Percentiles rank a stretch among this genome's conserved stretches.
These are phyloP conservation scores for Mastomys coucha DNA, from an alignment of 2,113 vertebrate species.

Conservation along the genomic window DNA sequence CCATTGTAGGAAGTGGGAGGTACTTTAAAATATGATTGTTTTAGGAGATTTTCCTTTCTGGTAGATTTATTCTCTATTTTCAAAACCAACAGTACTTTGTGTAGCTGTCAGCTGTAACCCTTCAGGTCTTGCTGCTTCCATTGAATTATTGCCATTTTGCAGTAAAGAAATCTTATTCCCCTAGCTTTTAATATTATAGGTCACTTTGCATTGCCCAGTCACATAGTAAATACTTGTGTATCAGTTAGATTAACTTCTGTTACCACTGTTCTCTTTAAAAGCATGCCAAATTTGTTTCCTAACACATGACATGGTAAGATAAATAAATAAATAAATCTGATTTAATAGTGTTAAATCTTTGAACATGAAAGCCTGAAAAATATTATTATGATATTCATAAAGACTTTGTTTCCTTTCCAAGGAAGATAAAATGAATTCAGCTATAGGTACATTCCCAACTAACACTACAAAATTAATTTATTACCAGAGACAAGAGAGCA, in stretches of 20 bases:
- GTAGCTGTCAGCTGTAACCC: not conserved
- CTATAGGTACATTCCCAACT: conserved; percentile 82
- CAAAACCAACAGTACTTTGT: not conserved
- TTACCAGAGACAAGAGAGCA: conserved; percentile 88
- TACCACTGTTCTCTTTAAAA: conserved; percentile 44
- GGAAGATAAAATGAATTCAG: conserved; percentile 82
- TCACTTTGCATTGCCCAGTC: conserved; percentile 6
- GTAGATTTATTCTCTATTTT: conserved; percentile 20
- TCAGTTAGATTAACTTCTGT: conserved; percentile 26
- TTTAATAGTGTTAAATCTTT: conserved; percentile 70
- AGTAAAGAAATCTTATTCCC: conserved; percentile 28
- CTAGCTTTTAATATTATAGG: conserved; percentile 36
- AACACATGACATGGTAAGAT: not conserved
- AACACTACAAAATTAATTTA: conserved; percentile 91
- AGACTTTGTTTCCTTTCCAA: conserved; percentile 80
- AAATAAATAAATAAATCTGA: conserved; percentile 44
- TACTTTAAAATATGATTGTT: not conserved
- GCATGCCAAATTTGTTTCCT: not conserved
- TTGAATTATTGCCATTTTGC: conserved; percentile 44
- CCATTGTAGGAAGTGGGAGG: not conserved
- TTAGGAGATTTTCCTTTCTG: conserved; percentile 23
- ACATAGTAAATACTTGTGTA: not conserved
- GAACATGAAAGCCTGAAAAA: conserved; percentile 57
- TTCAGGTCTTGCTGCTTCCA: conserved; percentile 27
- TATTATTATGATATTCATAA: conserved; percentile 65